Conservation (phyloP, 2,797 vertebrate genomes). For the Tapera naevia region DNA sequence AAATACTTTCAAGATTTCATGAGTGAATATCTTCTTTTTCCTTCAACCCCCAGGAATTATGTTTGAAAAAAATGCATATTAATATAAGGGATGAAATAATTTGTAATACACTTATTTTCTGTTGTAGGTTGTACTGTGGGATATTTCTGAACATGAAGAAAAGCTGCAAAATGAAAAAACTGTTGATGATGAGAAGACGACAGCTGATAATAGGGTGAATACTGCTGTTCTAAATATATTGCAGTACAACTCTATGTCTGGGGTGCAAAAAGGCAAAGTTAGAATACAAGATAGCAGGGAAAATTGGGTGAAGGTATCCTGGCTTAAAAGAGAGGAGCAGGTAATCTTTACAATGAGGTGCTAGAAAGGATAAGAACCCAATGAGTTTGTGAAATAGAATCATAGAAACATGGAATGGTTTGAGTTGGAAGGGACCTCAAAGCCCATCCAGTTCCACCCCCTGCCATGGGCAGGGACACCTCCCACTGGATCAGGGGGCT, state of each 20-base stretch:
- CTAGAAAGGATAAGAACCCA: background rate
- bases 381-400: background rate
- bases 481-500: no score
- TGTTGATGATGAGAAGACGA: constrained; percentile 7
- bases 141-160: constrained; percentile 81
- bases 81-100: background rate
- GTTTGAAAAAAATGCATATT: background rate
- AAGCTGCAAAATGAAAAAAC: constrained; percentile 73
- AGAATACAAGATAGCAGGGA: background rate
- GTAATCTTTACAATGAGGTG: background rate
- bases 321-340: background rate
- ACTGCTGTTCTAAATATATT: background rate
- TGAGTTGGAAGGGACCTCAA: no score
- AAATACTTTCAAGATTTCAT: background rate
- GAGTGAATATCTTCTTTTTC: background rate
- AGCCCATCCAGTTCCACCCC: no score
- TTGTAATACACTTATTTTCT: background rate
- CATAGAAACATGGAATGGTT: no score
- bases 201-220: constrained; percentile 29
- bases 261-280: background rate
- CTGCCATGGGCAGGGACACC: no score
- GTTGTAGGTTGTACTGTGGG: constrained; percentile 88
- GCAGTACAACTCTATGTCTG: background rate
- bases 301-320: background rate
- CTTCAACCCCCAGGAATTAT: background rate